Evolutionary conservation across 2,888 invertebrate species (phyloP), one percentile per base, ranked within the genome.

Genomic region (Nycteola revayana): DNA sequence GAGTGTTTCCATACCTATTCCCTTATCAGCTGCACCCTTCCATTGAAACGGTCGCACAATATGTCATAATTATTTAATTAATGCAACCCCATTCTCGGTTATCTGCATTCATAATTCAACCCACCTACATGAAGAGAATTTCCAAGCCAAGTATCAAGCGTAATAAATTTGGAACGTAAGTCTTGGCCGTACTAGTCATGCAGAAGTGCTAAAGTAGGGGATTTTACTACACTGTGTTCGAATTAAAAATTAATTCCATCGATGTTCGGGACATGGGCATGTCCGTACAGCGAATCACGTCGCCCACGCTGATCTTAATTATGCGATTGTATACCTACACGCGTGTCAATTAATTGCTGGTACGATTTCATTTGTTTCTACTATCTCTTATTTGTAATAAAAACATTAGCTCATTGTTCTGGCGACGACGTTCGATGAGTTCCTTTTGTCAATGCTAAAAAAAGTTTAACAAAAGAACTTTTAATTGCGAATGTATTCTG

Each of bases 51-150:
- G 72, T 74, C 78, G 66, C 65, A 85, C 84, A 85, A 86, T 87
- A 84, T 84, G 85, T 84, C 82, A 83, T 85, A 86, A 87, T 86
- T 86, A 85, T 82, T 85, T 84, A 86, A 86, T 87, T 84, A 85
- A 85, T 84, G 75, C 80, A 70, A 71, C 66, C 75, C 77, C 37
- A 42, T 29, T 38, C 59, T 46, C 20, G 36, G 77, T 81, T 85
- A 85, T 84, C 75, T 60, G 62, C 70, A 49, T 74, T 62, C 70
- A 79, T 84, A 80, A 80, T 71, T 82, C 67, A 73, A 60, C 43
- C 57, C 59, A 60, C 64, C 68, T 73, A 75, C 75, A 67, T 29
- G 62, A 30, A 28, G 36, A 42, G 53, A 48, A 49, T 47, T 47
- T 42, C 47, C 39, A 49, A 49, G 45, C 28, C 24, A 33, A 36